These are phyloP conservation scores for Burhinus bistriatus DNA, from an alignment of 2,113 vertebrate species.

Conservation along the genomic window DNA sequence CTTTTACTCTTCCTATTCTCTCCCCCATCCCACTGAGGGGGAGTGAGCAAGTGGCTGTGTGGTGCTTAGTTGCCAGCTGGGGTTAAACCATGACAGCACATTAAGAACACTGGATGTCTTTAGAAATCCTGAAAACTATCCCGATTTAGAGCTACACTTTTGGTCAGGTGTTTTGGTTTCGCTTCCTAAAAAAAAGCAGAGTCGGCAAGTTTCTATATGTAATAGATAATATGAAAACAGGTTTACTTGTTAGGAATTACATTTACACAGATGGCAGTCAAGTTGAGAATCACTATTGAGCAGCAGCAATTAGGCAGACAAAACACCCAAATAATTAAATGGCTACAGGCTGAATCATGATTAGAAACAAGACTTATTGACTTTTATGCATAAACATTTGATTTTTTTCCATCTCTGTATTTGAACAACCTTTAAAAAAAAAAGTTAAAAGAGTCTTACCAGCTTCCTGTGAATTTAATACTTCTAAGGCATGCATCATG, in stretches of 20 bases:
- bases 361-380: neutral
- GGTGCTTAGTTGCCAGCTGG: neutral
- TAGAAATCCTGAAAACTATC: neutral
- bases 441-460: slow-evolving; percentile 68
- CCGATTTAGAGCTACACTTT: neutral
- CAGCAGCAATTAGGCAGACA: neutral
- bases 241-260: neutral
- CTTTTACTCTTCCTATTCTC: neutral
- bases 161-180: neutral
- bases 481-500: slow-evolving; percentile 99
- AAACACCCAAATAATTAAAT: neutral
- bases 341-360: neutral
- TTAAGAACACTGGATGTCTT: neutral
- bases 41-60: neutral
- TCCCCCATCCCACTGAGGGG: neutral
- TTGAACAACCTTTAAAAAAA: neutral
- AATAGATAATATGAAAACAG: neutral
- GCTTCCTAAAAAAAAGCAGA: neutral
- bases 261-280: neutral
- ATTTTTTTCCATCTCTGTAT: neutral
- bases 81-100: neutral
- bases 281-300: neutral
- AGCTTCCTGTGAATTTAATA: slow-evolving; percentile 96
- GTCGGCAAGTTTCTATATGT: neutral
- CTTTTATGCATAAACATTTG: neutral